Base-by-base conservation (phyloP, 2,888 invertebrate species). In the Unio delphinus region DNA sequence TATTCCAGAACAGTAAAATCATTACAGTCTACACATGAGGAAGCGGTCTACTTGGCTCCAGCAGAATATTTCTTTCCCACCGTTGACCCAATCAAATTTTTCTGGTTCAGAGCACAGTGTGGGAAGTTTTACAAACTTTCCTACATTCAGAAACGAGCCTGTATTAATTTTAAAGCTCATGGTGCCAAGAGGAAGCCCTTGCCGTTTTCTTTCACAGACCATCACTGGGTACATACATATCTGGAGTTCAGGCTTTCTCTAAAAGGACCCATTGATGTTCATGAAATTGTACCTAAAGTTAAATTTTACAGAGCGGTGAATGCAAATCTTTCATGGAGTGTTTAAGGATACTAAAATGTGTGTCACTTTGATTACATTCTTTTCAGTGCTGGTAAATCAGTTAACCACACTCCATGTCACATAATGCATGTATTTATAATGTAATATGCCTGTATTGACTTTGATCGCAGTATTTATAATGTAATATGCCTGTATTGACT, bases 171-270 rank as follows among this genome's bases (percentile, higher is more conserved):
- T 34, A 86, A 87, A 73, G 68, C 68, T 18, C 70, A 74, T 64
- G 76, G 78, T n/a, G 72, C 72, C 5, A 81, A 80, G 55, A 73
- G 76, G 23, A 81, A 84, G 55, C 78, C 79, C 17, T 64, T 75
- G 15, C 54, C 71, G 56, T 74, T 80, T 59, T 83, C 86, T 3
- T 87, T 82, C 69, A 76, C 86, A 18, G 77, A 79, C 54, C 87
- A 87, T 72, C 85, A 87, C 66, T 86, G 86, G 87, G 81, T 82
- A 55, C 86, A 87, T 73, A 84, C 85, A 7, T 87, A 87, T 64
- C 68, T 86, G 26, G 80, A 81, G 54, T 76, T 82, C 55, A 72
- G 81, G 30, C 58, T 84, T 30, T 80, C 81, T 28, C 61, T 79
- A 8, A 81, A 81, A 70, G 81, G 80, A n/a, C 82, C 80, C 2